Conservation (phyloP, 2,797 vertebrate genomes). For the Sphaeramia orbicularis region DNA sequence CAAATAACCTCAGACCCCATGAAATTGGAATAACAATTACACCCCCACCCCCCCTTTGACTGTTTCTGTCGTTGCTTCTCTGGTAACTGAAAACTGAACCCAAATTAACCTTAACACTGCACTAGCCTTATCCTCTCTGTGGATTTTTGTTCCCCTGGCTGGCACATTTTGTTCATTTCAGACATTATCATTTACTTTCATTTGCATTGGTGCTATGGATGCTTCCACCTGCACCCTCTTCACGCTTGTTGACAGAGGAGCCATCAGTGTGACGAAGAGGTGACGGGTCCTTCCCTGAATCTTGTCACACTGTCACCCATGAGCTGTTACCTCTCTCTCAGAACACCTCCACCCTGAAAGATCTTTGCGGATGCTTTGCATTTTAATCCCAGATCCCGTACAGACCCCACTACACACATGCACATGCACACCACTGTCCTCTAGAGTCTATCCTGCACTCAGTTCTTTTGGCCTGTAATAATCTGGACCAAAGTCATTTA, state of each 20-base stretch:
- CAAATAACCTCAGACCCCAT: no score
- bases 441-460: constrained; percentile 11
- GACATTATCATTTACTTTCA: constrained; percentile 41
- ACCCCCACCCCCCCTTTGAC: not conserved
- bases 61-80: no score
- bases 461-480: constrained; percentile 37
- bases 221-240: constrained; percentile 40
- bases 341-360: constrained; percentile 58
- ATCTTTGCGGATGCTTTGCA: constrained; percentile 51
- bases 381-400: constrained; percentile 52
- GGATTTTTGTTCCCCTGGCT: not conserved
- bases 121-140: no score
- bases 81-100: not conserved
- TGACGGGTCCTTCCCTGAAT: constrained; percentile 57
- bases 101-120: not conserved
- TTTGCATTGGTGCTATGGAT: constrained; percentile 47
- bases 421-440: not conserved
- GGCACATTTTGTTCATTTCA: constrained; percentile 26
- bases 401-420: constrained; percentile 5
- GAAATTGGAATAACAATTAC: not conserved
- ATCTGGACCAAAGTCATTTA: constrained; percentile 46
- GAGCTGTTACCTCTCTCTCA: constrained; percentile 62
- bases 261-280: constrained; percentile 59
- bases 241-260: constrained; percentile 50
- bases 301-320: constrained; percentile 71